phyloP scores from a whole-genome alignment of 2,113 vertebrate genomes.

The Sinocyclocheilus anshuiensis region DNA sequence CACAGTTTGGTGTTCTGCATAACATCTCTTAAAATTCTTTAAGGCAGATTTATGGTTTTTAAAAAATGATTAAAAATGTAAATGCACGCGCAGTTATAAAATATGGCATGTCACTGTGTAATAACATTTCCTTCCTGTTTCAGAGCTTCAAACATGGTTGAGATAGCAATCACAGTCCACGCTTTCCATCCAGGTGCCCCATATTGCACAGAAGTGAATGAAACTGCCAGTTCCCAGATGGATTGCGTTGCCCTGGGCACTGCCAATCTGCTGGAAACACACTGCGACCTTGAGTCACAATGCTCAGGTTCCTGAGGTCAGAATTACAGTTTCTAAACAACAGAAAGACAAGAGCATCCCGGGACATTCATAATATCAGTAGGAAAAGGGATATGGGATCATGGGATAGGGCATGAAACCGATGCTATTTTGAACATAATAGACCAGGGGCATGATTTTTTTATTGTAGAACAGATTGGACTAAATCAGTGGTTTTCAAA shows the following conservation, averaged over 20 bases:
- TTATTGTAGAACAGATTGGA: background rate
- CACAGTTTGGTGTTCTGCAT: background rate
- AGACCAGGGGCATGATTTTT: background rate
- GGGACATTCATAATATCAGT: background rate
- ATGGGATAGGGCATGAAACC: background rate
- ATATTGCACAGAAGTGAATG: slow-evolving; percentile 27
- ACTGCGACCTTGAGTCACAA: slow-evolving; percentile 31
- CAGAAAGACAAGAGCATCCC: slow-evolving; percentile 1
- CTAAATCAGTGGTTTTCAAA: background rate
- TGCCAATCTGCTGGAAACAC: slow-evolving; percentile 37
- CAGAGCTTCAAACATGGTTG: background rate
- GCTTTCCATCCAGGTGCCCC: slow-evolving; percentile 35
- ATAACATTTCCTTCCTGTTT: slow-evolving; percentile 29
- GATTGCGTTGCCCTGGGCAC: slow-evolving; percentile 8
- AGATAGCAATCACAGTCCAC: background rate
- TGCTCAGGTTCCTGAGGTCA: background rate
- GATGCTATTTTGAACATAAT: background rate
- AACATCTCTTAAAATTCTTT: background rate
- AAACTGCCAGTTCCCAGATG: slow-evolving; percentile 36
- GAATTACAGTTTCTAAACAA: slow-evolving; percentile 22
- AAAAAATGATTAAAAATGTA: background rate
- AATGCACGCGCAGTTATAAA: background rate
- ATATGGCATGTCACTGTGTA: background rate
- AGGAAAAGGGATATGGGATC: background rate
- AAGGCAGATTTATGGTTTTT: background rate